Base-by-base conservation (phyloP, 1,140 invertebrate species). In the Grapholita molesta region DNA sequence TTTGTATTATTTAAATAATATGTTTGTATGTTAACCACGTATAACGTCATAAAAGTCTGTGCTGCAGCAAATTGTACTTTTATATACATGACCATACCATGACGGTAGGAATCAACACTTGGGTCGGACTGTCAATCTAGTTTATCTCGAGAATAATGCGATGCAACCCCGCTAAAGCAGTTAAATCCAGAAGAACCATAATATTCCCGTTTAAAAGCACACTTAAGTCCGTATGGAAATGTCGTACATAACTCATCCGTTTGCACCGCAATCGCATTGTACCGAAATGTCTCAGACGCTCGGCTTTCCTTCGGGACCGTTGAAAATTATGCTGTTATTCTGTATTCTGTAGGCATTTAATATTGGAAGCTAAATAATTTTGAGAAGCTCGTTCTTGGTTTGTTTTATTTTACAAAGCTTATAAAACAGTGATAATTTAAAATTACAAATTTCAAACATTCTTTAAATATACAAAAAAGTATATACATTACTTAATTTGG, bases 251-350 rank as follows among this genome's bases (percentile, higher is more conserved):
- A 61, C 15, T 61, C 55, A 61, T 61, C 55, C 25, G 24, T 15
- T 21, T 61, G 55, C 24, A 61, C 55, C 55, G 55, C 55, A 61
- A 30, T 61, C 53, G 53, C 53, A 61, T 32, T 61, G 55, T 61
- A 15, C 55, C 55, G 12, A 61, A 61, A 61, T 61, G 55, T 32
- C 55, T 61, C 55, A 28, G 42, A 48, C 42, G 42, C 18, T 18
- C 8, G 25, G 55, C 25, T 28, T 28, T 61, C 55, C 55, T 61
- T 15, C 55, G 55, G 28, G 55, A 30, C 24, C n/a, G 55, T 61
- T 61, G 55, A 30, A 57, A 61, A 61, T 61, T 61, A 61, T 61
- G 28, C 25, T 61, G 24, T 61, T 28, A 30, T 57, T 57, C 24
- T 28, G 28, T 61, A 61, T 61, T 61, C 25, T 28, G 25, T 28